These are phyloP conservation scores for Papilio aristodemus DNA, from an alignment of 1,140 invertebrate genomes.

Conservation along the genomic window DNA sequence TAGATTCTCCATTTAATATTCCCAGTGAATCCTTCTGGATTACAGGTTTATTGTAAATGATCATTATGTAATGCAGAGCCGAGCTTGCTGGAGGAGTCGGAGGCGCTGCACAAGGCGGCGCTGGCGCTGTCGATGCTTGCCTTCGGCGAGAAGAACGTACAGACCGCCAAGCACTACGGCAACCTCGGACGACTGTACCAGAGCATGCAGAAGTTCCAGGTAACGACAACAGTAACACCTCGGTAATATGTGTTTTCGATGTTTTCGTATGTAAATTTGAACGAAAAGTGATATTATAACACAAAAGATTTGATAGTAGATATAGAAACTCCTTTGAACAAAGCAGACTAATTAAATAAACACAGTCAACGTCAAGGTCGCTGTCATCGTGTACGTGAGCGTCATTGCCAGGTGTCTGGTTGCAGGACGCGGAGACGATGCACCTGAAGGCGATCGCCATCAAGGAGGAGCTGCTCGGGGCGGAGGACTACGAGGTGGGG, in stretches of 20 bases:
- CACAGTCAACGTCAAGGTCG: too few species aligned
- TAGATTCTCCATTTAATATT: too few species aligned
- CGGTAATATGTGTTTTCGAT: too few species aligned
- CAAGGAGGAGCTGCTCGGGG: slow-evolving; percentile 92
- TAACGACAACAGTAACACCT: slow-evolving; percentile 64
- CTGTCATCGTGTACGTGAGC: too few species aligned
- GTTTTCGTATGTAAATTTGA: too few species aligned
- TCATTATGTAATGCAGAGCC: slow-evolving; percentile 57
- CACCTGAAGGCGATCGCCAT: slow-evolving; percentile 94
- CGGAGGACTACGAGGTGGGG: slow-evolving; percentile 95
- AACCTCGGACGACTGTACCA: slow-evolving; percentile 95
- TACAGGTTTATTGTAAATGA: too few species aligned
- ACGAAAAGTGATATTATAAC: too few species aligned
- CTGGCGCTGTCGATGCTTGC: slow-evolving; percentile 87
- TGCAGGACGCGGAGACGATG: slow-evolving; percentile 92
- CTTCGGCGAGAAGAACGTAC: slow-evolving; percentile 95
- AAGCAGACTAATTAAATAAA: too few species aligned
- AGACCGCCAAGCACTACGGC: slow-evolving; percentile 97
- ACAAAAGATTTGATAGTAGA: too few species aligned
- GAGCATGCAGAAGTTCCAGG: slow-evolving; percentile 92
- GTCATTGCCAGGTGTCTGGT: too few species aligned
- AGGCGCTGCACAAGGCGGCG: slow-evolving; percentile 90
- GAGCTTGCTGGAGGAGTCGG: slow-evolving; percentile 86
- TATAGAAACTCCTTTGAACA: too few species aligned
- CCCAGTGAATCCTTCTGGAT: too few species aligned